These are phyloP conservation scores for Drosophila mayaguana DNA, from an alignment of 2,888 invertebrate genomes.

Conservation along the genomic window DNA sequence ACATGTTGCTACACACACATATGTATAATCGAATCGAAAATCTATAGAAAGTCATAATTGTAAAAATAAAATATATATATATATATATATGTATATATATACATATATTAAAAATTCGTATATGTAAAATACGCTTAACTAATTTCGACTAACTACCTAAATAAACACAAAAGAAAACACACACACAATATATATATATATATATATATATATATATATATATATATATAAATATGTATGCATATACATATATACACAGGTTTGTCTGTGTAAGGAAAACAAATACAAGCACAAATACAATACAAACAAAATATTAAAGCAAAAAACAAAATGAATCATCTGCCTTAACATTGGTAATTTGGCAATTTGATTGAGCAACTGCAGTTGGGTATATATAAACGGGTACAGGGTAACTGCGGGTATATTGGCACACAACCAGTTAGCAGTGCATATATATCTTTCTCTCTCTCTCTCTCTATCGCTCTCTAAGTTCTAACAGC, in stretches of 20 bases:
- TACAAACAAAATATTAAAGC: conserved; percentile 23
- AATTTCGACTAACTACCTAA: conserved; percentile 76
- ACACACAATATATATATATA: conserved; percentile 16
- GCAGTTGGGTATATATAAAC: conserved; percentile 37
- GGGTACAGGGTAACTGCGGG: conserved; percentile 10
- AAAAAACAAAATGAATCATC: conserved; percentile 28
- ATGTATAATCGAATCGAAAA: conserved; percentile 25
- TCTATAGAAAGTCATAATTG: conserved; percentile 34
- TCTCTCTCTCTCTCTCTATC: neutral
- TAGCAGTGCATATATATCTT: conserved; percentile 36
- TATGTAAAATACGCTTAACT: conserved; percentile 66
- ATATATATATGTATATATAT: neutral
- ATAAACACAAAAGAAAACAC: conserved; percentile 40
- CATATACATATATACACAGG: conserved; percentile 8
- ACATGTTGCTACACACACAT: neutral
- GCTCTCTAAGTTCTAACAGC: conserved; percentile 31
- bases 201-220: neutral
- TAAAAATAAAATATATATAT: conserved; percentile 11
- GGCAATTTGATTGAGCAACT: conserved; percentile 75
- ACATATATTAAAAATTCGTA: conserved; percentile 15
- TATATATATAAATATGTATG: conserved; percentile 17
- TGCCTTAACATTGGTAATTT: conserved; percentile 66
- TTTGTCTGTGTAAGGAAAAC: conserved; percentile 23
- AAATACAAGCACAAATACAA: conserved; percentile 20
- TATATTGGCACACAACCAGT: conserved; percentile 58